Evolutionary conservation across 2,888 invertebrate genomes (phyloP).

Genomic region (Drosophila sordidula): DNA sequence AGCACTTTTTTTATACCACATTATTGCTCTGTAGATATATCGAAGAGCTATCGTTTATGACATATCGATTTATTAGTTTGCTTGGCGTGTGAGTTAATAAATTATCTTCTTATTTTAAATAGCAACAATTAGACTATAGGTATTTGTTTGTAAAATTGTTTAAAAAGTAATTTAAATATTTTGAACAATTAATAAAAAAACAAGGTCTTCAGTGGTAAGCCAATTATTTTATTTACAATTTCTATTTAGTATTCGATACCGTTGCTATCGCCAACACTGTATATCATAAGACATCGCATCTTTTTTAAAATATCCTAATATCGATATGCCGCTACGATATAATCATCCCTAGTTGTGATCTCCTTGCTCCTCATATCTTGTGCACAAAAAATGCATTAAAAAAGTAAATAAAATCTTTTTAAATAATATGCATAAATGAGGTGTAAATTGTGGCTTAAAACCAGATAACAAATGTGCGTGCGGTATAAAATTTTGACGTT

Average conservation of each 20-base stretch:
- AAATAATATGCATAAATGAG: slow-evolving; percentile 13
- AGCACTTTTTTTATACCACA: slow-evolving; percentile 3
- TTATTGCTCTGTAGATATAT: slow-evolving; percentile 10
- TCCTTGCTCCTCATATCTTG: slow-evolving; percentile 34
- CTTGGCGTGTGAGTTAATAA: too few species aligned
- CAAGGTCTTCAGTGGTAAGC: too few species aligned
- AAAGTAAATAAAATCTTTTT: slow-evolving; percentile 30
- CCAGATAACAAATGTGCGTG: slow-evolving; percentile 26
- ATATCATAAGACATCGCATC: slow-evolving; percentile 1
- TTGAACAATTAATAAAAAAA: too few species aligned
- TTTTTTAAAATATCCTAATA: neutral
- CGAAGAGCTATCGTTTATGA: too few species aligned
- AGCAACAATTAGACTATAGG: too few species aligned
- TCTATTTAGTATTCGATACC: neutral
- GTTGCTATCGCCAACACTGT: neutral
- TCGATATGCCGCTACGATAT: slow-evolving; percentile 17
- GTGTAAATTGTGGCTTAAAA: slow-evolving; percentile 25
- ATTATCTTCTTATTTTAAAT: too few species aligned
- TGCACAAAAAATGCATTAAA: slow-evolving; percentile 46
- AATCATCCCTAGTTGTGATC: slow-evolving; percentile 30
- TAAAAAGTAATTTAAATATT: too few species aligned
- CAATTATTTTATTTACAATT: too few species aligned
- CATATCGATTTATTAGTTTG: too few species aligned
- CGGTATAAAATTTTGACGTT: slow-evolving; percentile 34
- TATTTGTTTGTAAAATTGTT: too few species aligned